These are phyloP conservation scores for Agrilus cyanescens DNA, from an alignment of 2,888 invertebrate species.

Conservation along the genomic window DNA sequence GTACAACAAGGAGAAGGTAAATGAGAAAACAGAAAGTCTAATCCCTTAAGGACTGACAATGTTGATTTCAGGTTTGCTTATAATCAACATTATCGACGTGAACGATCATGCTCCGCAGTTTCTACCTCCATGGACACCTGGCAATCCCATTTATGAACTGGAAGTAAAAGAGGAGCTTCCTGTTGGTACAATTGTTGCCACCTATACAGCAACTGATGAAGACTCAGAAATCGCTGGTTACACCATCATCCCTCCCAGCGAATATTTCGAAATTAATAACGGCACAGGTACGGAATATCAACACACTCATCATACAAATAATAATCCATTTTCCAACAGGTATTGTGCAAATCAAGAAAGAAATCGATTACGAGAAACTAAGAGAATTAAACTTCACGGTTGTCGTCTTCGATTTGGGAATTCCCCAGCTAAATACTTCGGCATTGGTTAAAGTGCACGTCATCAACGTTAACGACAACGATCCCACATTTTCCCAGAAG, in stretches of 20 bases:
- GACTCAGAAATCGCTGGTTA: conserved; percentile 76
- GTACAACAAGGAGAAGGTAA: conserved; percentile 67
- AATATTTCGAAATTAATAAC: conserved; percentile 71
- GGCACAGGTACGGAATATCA: conserved; percentile 47
- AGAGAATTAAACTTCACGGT: conserved; percentile 68
- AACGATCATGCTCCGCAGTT: conserved; percentile 62
- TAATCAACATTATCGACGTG: conserved; percentile 58
- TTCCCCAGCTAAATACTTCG: conserved; percentile 67
- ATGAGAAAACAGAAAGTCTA: background rate
- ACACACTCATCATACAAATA: background rate
- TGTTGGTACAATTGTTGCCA: conserved; percentile 61
- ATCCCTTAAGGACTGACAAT: background rate
- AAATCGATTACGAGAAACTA: conserved; percentile 74
- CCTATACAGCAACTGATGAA: conserved; percentile 65
- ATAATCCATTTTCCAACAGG: conserved; percentile 37
- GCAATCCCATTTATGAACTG: conserved; percentile 49
- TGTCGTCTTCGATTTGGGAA: conserved; percentile 74
- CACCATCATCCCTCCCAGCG: conserved; percentile 53
- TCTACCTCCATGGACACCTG: conserved; percentile 56
- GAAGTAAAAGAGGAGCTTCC: conserved; percentile 76
- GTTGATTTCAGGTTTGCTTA: conserved; percentile 43
- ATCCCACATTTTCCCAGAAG: conserved; percentile 60
- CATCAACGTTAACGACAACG: conserved; percentile 78
- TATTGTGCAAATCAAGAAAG: conserved; percentile 59
- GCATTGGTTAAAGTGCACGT: conserved; percentile 68